These are phyloP conservation scores for Cyprinodon diabolis DNA, from an alignment of 2,797 vertebrate genomes.

Conservation along the genomic window DNA sequence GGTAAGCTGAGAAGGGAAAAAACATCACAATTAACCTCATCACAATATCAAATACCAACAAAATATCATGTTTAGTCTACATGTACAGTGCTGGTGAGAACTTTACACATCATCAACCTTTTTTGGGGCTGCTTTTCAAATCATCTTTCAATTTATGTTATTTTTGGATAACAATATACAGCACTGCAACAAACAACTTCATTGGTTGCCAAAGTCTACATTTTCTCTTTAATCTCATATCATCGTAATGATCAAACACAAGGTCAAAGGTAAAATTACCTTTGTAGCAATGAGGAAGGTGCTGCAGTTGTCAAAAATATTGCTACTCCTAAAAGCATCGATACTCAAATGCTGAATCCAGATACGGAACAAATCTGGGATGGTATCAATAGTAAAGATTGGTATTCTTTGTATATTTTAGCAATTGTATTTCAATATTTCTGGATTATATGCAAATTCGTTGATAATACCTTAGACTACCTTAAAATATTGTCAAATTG, in stretches of 20 bases:
- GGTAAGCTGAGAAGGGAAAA: constrained; percentile 91
- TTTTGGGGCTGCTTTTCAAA: not conserved
- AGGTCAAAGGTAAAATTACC: not conserved
- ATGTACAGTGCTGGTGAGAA: not conserved
- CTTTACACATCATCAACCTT: not conserved
- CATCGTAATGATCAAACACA: not conserved
- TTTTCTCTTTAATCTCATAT: not conserved
- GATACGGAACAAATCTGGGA: no score
- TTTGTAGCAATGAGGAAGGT: not conserved
- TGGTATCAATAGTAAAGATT: no score
- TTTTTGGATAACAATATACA: not conserved
- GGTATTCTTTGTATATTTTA: no score
- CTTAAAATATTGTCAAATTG: no score
- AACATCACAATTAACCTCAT: constrained; percentile 62
- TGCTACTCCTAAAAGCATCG: no score
- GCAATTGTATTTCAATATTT: no score
- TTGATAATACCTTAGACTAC: no score
- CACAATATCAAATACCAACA: constrained; percentile 19
- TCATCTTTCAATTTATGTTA: not conserved
- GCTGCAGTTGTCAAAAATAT: not conserved
- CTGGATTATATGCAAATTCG: no score
- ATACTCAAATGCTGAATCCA: no score
- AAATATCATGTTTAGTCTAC: constrained; percentile 5
- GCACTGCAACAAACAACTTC: not conserved
- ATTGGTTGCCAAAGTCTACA: not conserved